A percentile compares a stretch with the other conserved stretches of the same genome.
Evolutionary conservation across 2,888 invertebrate species (phyloP).

Genomic region (Macaria liturata): DNA sequence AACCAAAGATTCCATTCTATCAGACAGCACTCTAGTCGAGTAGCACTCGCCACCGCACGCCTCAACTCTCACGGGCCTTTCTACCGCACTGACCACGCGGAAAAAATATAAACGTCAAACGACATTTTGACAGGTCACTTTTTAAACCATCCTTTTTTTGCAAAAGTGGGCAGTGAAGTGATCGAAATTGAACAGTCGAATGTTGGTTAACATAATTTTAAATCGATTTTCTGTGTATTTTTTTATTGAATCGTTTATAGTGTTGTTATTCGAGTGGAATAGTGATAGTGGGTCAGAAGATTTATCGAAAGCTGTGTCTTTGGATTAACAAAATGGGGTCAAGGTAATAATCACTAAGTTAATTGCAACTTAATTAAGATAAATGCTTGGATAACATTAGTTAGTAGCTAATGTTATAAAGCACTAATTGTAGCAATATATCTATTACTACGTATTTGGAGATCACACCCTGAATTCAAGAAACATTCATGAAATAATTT

Average conservation of each 20-base stretch:
- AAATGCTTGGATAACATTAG: no score
- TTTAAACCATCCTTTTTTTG: conserved; percentile 7
- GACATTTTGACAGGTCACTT: conserved; percentile 14
- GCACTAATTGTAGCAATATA: no score
- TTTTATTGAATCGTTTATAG: conserved; percentile 10
- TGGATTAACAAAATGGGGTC: conserved; percentile 59
- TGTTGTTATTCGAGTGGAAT: conserved; percentile 24
- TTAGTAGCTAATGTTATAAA: no score
- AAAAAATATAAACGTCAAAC: conserved; percentile 21
- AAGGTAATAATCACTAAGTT: conserved; percentile 53
- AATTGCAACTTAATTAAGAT: conserved; percentile 5
- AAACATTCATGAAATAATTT: no score
- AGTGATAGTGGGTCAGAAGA: conserved; percentile 25
- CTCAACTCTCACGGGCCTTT: conserved; percentile 67
- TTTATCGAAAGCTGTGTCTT: conserved; percentile 32
- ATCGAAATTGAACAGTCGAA: conserved; percentile 3
- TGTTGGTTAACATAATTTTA: background rate
- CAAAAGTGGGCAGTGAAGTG: conserved; percentile 17
- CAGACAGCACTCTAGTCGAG: conserved; percentile 59
- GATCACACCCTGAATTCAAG: no score
- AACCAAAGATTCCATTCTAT: conserved; percentile 27
- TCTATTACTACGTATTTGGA: no score
- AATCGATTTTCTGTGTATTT: conserved; percentile 14
- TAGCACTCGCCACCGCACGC: conserved; percentile 68
- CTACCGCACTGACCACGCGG: conserved; percentile 48